These are phyloP conservation scores for Forpus xanthops DNA, from an alignment of 2,797 vertebrate genomes.

Conservation along the genomic window DNA sequence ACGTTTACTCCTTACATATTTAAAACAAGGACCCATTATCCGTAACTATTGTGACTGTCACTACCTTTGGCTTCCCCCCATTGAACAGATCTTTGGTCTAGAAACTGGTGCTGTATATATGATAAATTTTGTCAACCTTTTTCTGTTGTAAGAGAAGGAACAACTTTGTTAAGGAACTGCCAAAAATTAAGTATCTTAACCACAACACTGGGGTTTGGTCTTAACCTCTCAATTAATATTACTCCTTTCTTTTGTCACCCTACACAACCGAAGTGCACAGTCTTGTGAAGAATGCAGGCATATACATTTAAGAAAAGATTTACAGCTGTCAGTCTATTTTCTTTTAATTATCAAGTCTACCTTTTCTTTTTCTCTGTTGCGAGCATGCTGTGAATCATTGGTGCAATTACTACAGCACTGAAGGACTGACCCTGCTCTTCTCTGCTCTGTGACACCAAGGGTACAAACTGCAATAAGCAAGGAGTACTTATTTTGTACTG, in stretches of 20 bases:
- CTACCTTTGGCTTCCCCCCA: neutral
- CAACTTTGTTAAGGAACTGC: neutral
- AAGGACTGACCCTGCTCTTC: neutral
- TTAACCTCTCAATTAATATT: neutral
- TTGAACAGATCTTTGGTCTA: neutral
- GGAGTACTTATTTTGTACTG: neutral
- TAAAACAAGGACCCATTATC: neutral
- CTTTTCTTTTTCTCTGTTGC: neutral
- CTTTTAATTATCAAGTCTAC: neutral
- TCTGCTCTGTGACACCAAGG: neutral
- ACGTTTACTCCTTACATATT: neutral
- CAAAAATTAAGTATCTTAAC: neutral
- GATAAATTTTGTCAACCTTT: neutral
- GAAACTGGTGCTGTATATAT: neutral
- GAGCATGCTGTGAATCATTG: neutral
- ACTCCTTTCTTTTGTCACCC: neutral
- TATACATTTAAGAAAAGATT: neutral
- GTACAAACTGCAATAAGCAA: neutral
- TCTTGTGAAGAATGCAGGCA: neutral
- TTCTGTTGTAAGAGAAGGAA: neutral
- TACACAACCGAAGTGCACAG: neutral
- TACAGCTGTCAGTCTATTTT: neutral
- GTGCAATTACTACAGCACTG: neutral
- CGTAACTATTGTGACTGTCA: rapidly evolving
- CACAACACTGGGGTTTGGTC: neutral